These are phyloP conservation scores for Aleiodes leptofemur DNA, from an alignment of 2,888 invertebrate species.

Conservation along the genomic window DNA sequence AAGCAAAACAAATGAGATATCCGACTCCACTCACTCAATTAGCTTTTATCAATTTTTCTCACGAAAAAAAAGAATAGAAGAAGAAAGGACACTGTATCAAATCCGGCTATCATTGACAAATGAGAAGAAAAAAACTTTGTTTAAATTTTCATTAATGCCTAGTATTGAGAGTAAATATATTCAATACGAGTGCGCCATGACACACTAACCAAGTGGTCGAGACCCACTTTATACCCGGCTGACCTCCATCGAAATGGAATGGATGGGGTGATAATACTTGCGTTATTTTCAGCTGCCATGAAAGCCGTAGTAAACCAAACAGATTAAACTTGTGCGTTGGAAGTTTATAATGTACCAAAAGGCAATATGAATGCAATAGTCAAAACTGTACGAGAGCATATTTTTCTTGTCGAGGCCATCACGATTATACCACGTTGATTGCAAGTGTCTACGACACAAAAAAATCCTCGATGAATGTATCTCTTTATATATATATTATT, in stretches of 20 bases:
- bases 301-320: constrained; percentile 36
- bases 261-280: constrained; percentile 72
- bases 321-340: constrained; percentile 4
- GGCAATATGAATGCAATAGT: constrained; percentile 49
- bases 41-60: not conserved
- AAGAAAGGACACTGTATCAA: no score
- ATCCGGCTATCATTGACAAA: not conserved
- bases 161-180: constrained; percentile 71
- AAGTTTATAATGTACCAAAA: constrained; percentile 26
- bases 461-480: not conserved
- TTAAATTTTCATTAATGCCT: constrained; percentile 61
- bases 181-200: constrained; percentile 72
- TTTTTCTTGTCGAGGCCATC: constrained; percentile 49
- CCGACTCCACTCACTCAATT: not conserved
- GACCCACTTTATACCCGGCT: constrained; percentile 75
- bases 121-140: not conserved
- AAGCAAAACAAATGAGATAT: constrained; percentile 49
- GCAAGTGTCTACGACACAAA: constrained; percentile 34
- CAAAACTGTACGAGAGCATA: constrained; percentile 50
- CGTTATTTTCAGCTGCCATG: constrained; percentile 52
- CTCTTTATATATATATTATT: constrained; percentile 4
- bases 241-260: constrained; percentile 74
- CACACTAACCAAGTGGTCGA: constrained; percentile 77
- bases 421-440: constrained; percentile 54
- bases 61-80: no score